These are phyloP conservation scores for Anguilla anguilla DNA, from an alignment of 2,797 vertebrate genomes.

Conservation along the genomic window DNA sequence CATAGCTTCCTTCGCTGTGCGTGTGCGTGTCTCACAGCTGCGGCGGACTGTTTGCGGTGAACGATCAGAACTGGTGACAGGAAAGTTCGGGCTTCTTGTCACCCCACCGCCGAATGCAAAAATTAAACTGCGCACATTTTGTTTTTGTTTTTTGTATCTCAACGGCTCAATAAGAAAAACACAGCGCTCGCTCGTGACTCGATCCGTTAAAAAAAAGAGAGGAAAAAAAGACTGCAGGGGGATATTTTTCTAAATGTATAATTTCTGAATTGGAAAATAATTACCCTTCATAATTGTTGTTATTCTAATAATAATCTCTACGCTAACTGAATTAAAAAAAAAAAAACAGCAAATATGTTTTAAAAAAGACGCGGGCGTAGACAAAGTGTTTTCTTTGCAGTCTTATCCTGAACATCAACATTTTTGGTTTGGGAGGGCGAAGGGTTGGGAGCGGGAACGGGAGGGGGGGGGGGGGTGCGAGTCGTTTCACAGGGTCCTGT, in stretches of 20 bases:
- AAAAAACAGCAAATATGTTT: slow-evolving; percentile 50
- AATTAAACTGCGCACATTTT: slow-evolving; percentile 43
- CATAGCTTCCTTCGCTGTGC: slow-evolving; percentile 58
- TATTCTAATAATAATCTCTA: slow-evolving; percentile 48
- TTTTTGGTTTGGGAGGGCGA: slow-evolving; percentile 64
- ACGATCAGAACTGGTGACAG: slow-evolving; percentile 76
- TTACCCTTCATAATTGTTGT: slow-evolving; percentile 44
- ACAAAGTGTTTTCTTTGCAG: slow-evolving; percentile 23
- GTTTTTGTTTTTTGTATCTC: slow-evolving; percentile 53
- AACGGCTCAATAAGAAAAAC: slow-evolving; percentile 53
- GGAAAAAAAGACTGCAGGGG: slow-evolving; percentile 42
- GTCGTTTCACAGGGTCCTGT: slow-evolving; percentile 67
- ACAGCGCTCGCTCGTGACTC: background rate
- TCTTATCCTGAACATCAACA: slow-evolving; percentile 72
- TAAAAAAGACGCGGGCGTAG: slow-evolving; percentile 19
- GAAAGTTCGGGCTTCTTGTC: slow-evolving; percentile 66
- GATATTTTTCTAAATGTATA: slow-evolving; percentile 40
- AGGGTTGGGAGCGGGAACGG: slow-evolving; percentile 52
- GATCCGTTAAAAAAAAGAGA: slow-evolving; percentile 32
- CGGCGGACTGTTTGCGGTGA: slow-evolving; percentile 58
- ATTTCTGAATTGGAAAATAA: slow-evolving; percentile 50
- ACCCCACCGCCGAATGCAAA: slow-evolving; percentile 43
- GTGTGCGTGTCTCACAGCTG: slow-evolving; percentile 58
- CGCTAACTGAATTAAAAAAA: slow-evolving; percentile 40
- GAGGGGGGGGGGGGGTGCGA: slow-evolving; percentile 44